phyloP scores from a whole-genome alignment of 2,797 vertebrate species.

The Sebastes alutus region DNA sequence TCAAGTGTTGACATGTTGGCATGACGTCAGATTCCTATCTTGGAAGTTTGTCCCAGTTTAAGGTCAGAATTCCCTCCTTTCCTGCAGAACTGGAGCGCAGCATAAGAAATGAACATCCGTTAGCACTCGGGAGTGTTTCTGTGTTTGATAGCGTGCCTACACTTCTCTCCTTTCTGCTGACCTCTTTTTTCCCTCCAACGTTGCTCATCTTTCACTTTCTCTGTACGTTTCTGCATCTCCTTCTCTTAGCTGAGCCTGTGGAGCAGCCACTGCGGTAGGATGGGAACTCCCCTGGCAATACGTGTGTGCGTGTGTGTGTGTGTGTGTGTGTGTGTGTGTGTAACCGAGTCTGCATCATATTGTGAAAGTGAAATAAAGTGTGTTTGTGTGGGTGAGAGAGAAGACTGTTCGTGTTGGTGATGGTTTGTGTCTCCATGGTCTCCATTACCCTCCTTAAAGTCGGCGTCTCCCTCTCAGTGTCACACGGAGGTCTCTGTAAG shows the following conservation, averaged over 20 bases:
- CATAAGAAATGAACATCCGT: conserved; percentile 31
- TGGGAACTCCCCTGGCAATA: conserved; percentile 78
- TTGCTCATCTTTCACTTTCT: conserved; percentile 81
- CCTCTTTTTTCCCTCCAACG: conserved; percentile 52
- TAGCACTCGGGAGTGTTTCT: conserved; percentile 41
- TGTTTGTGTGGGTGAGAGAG: conserved; percentile 31
- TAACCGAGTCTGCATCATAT: conserved; percentile 34
- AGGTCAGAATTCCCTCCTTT: conserved; percentile 55
- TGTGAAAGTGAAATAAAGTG: conserved; percentile 48
- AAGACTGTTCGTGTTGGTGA: conserved; percentile 40
- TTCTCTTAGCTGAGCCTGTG: conserved; percentile 87
- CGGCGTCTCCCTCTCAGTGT: conserved; percentile 51
- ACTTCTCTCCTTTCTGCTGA: conserved; percentile 70
- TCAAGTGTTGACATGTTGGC: not conserved
- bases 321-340: conserved; percentile 27
- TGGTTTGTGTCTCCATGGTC: conserved; percentile 57
- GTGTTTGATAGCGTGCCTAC: conserved; percentile 55
- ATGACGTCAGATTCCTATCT: conserved; percentile 4
- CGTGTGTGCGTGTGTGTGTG: conserved; percentile 58
- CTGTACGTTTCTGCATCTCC: conserved; percentile 81
- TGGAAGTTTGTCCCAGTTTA: conserved; percentile 33
- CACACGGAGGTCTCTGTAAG: conserved; percentile 45
- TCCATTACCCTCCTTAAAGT: conserved; percentile 47
- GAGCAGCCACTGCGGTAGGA: conserved; percentile 88
- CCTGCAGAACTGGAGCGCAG: conserved; percentile 57